These are phyloP conservation scores for Champsocephalus esox DNA, from an alignment of 2,797 vertebrate species.

Conservation along the genomic window DNA sequence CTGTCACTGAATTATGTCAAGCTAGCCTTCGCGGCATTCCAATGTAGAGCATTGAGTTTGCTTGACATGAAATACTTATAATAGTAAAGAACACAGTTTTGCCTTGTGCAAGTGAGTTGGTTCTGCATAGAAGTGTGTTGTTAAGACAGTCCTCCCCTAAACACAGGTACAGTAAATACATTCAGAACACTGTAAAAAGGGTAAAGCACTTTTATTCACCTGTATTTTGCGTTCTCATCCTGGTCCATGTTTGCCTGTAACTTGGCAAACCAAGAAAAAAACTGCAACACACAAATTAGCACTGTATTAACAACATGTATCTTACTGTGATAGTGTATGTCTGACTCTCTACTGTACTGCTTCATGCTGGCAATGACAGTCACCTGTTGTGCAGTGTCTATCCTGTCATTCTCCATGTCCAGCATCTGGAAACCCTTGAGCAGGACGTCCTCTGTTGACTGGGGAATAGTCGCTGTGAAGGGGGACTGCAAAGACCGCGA, in stretches of 20 bases:
- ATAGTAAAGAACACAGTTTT: background rate
- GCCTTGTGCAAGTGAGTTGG: no score
- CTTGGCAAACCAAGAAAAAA: conserved; percentile 97
- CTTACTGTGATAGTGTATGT: accelerated
- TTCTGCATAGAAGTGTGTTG: background rate
- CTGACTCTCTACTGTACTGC: background rate
- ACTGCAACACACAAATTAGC: conserved; percentile 83
- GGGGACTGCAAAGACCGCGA: conserved; percentile 86
- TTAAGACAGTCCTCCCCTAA: background rate
- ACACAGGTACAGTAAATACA: background rate
- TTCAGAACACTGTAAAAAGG: background rate
- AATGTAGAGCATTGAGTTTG: background rate
- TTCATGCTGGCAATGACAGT: background rate
- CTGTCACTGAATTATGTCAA: background rate
- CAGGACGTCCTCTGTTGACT: conserved; percentile 93
- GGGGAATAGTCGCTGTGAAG: conserved; percentile 87
- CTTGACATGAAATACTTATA: background rate
- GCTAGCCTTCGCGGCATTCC: no score
- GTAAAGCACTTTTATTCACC: conserved; percentile 75
- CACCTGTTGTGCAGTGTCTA: conserved; percentile 98
- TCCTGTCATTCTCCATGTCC: conserved; percentile 90
- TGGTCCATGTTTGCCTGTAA: conserved; percentile 95
- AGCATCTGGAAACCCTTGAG: conserved; percentile 91
- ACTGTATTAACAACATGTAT: background rate
- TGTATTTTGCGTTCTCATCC: conserved; percentile 93